Percentiles rank a stretch among this genome's conserved stretches.
Evolutionary conservation across 2,797 vertebrate genomes (phyloP).

Genomic region (Babyrousa celebensis): DNA sequence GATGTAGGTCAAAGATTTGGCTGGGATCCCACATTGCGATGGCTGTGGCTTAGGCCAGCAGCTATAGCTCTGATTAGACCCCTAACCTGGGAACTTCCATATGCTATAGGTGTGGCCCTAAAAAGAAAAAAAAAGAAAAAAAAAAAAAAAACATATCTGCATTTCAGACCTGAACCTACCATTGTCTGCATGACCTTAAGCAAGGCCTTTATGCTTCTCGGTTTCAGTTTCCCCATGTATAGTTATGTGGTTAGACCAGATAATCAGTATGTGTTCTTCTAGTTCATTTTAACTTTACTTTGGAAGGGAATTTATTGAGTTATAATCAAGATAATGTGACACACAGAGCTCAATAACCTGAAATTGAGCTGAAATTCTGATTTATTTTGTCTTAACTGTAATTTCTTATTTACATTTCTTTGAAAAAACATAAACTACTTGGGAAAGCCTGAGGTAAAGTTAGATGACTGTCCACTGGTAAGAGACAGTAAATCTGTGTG

Average conservation of each 20-base stretch:
- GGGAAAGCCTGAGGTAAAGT: background rate
- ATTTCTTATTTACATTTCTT: slow-evolving; percentile 35
- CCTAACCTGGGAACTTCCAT: too few relatives aligned
- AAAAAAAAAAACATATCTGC: background rate
- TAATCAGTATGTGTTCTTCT: background rate
- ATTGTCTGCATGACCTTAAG: background rate
- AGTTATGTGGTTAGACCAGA: background rate
- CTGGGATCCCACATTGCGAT: too few relatives aligned
- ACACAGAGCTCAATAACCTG: background rate
- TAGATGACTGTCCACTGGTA: background rate
- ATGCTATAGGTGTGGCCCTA: too few relatives aligned
- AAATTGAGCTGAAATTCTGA: background rate
- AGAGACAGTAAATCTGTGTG: background rate
- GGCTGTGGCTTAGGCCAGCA: too few relatives aligned
- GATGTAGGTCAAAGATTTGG: too few relatives aligned
- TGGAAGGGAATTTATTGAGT: background rate
- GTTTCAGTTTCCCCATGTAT: background rate
- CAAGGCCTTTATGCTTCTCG: background rate
- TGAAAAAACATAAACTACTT: background rate
- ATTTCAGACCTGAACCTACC: background rate
- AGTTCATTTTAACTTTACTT: background rate
- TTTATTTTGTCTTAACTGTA: slow-evolving; percentile 6
- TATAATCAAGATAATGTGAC: background rate
- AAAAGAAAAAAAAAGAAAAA: too few relatives aligned
- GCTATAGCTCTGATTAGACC: too few relatives aligned